Evolutionary conservation across 2,797 vertebrate genomes (phyloP).

Genomic region (Botia almorhae): DNA sequence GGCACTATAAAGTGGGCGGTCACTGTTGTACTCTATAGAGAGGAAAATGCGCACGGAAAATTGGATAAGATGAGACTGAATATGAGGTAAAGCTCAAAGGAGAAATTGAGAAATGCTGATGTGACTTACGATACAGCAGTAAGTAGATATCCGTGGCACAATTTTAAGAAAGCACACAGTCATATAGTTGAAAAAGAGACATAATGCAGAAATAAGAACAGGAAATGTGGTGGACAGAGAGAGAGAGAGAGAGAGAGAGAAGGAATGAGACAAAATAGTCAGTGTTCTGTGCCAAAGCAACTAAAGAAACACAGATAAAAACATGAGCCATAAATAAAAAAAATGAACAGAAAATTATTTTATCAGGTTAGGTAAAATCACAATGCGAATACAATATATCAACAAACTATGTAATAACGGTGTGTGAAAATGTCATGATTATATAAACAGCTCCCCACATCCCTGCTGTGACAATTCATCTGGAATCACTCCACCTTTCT

Average conservation of each 20-base stretch:
- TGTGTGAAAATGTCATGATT: neutral
- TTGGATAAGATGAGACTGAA: slow-evolving; percentile 6
- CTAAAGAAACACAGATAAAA: neutral
- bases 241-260: neutral
- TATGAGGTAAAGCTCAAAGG: neutral
- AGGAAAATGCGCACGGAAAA: slow-evolving; percentile 3
- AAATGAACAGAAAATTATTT: neutral
- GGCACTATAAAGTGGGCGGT: too few species aligned
- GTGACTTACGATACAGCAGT: slow-evolving; percentile 13
- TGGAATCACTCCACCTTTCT: neutral
- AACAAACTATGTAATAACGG: neutral
- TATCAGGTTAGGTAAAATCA: neutral
- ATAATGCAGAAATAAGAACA: slow-evolving; percentile 19
- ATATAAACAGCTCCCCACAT: neutral
- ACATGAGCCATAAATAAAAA: neutral
- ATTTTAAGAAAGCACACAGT: slow-evolving; percentile 26
- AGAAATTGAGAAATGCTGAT: slow-evolving; percentile 6
- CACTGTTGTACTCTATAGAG: neutral
- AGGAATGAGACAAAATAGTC: neutral
- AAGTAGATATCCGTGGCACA: slow-evolving; percentile 22
- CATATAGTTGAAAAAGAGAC: slow-evolving; percentile 20
- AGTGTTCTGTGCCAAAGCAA: neutral
- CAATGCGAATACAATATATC: neutral
- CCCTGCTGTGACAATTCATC: neutral
- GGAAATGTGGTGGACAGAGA: slow-evolving; percentile 4